Base-by-base conservation (phyloP, 1,140 invertebrate genomes). In the Oncopeltus fasciatus region DNA sequence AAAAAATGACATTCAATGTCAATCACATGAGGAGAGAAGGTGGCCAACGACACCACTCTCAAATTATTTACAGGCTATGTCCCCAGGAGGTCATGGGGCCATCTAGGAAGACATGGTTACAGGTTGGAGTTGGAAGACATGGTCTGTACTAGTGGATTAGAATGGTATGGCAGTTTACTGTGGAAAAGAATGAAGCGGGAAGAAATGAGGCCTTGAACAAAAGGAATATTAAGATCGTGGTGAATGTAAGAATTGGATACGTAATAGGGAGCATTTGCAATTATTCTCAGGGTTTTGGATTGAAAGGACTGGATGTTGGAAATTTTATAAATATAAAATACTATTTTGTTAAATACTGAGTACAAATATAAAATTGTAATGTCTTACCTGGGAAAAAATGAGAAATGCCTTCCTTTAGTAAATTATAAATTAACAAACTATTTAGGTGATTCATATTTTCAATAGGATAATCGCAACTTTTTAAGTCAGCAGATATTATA, bases 401-500 rank as follows among this genome's bases (percentile, higher is more conserved):
- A 38, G 31, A 8, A 38, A 38, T 38, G 31, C 31, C 31, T 44
- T 78, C 78, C 58, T 81, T 72, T 20, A 85, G 74, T 3, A 95
- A 68, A 58, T 77, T 73, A 21, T 72, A 68, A 69, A 8, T 21
- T 1, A 53, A 24, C 2, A 26, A 53, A 24, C 26, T 27, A 18
- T 87, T 81, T 24, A 93, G 72, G 64, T 77, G 75, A 18, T 71
- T 70, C 64, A 85, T 70, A 26, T 81, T 76, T 21, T 83, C 76
- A 9, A 90, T 75, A 60, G 79, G 73, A 33, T 67, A 73, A 33
- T 78, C 75, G 21, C 82, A 74, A 46, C 78, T 79, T 66, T 80
- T 78, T 53, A 93, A 74, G 73, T 89, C 80, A 33, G 80, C 76
- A 16, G 84, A 81, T 53, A 96, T 81, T 24, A 88, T 73, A 63